A percentile compares a stretch with the other conserved stretches of the same genome.
Conservation (phyloP, 2,888 invertebrate species). For the Stomorhina lunata region DNA sequence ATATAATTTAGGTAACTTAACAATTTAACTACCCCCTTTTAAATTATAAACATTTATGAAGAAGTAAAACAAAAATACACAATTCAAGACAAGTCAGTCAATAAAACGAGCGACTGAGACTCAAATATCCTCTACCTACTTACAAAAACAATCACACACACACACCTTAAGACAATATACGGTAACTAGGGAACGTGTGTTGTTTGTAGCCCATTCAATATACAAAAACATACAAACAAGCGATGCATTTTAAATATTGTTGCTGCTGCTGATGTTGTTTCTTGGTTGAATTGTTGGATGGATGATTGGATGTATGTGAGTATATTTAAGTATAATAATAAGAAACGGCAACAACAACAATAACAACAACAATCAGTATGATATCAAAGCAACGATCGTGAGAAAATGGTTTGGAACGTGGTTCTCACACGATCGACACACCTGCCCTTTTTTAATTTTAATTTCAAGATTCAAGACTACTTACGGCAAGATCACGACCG, state of each 20-base stretch:
- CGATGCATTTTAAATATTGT: slow-evolving; percentile 54
- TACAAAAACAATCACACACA: neutral
- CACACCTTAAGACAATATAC: neutral
- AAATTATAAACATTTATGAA: slow-evolving; percentile 41
- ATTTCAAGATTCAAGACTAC: slow-evolving; percentile 78
- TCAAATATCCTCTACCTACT: slow-evolving; percentile 53
- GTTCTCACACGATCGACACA: slow-evolving; percentile 81
- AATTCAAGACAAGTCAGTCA: slow-evolving; percentile 57
- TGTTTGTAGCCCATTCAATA: slow-evolving; percentile 51
- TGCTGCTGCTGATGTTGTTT: slow-evolving; percentile 28
- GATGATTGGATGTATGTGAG: neutral
- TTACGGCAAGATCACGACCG: slow-evolving; percentile 79
- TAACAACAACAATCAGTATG: slow-evolving; percentile 49
- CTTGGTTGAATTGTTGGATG: neutral
- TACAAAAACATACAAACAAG: slow-evolving; percentile 38
- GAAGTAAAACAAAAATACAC: slow-evolving; percentile 51
- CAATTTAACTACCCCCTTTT: slow-evolving; percentile 13
- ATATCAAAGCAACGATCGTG: slow-evolving; percentile 80
- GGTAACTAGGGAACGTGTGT: slow-evolving; percentile 23
- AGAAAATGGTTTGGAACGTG: slow-evolving; percentile 81
- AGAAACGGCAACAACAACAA: slow-evolving; percentile 32
- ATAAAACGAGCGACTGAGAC: slow-evolving; percentile 52
- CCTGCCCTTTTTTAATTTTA: slow-evolving; percentile 79
- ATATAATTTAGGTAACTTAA: slow-evolving; percentile 26
- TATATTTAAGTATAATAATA: slow-evolving; percentile 48